Evolutionary conservation across 2,888 invertebrate genomes (phyloP).

Genomic region (Patella ulyssiponensis): DNA sequence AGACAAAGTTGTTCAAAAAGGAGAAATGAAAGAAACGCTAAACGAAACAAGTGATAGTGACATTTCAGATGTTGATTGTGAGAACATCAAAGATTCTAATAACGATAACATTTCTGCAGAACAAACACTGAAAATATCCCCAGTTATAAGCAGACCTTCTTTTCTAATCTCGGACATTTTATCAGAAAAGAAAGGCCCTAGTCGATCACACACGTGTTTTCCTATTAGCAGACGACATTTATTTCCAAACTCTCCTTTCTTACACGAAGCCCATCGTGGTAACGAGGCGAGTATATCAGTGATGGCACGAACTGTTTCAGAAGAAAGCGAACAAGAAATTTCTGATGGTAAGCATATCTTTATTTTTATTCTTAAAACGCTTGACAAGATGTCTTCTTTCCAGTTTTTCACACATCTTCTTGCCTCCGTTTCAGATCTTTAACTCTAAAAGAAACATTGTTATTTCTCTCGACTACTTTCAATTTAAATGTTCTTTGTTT

Average conservation of each 20-base stretch:
- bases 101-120: background rate
- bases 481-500: too few relatives aligned
- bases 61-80: background rate
- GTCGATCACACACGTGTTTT: conserved; percentile 80
- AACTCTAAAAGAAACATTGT: too few relatives aligned
- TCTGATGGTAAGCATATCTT: background rate
- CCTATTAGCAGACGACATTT: conserved; percentile 1
- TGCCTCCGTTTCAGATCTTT: too few relatives aligned
- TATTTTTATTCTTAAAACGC: too few relatives aligned
- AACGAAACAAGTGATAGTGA: background rate
- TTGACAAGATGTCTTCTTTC: too few relatives aligned
- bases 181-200: conserved; percentile 81
- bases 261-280: background rate
- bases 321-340: background rate
- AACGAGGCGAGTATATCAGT: too few relatives aligned
- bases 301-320: background rate
- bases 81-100: background rate
- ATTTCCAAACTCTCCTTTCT: conserved; percentile 35
- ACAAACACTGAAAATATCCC: conserved; percentile 17
- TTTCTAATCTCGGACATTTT: conserved; percentile 56
- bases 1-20: background rate
- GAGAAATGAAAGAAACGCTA: background rate
- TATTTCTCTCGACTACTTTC: too few relatives aligned
- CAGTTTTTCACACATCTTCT: too few relatives aligned
- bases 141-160: conserved; percentile 39